A percentile compares a stretch with the other conserved stretches of the same genome.
phyloP scores from a whole-genome alignment of 2,888 invertebrate genomes.

The Amblyteles armatorius region DNA sequence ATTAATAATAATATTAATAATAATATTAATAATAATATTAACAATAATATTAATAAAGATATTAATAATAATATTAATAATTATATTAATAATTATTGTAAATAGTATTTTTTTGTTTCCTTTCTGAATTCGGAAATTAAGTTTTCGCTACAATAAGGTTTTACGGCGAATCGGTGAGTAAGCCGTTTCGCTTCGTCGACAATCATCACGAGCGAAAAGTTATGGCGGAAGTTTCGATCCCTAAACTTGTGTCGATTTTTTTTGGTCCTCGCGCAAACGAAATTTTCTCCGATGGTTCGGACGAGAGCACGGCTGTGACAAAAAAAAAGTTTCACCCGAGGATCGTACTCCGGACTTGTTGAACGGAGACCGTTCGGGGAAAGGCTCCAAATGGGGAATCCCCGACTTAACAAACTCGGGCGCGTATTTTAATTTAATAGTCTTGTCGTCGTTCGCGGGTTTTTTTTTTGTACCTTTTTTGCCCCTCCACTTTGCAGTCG shows the following conservation, averaged over 20 bases:
- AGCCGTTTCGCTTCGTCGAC: background rate
- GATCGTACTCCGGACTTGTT: constrained; percentile 46
- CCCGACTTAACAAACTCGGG: constrained; percentile 39
- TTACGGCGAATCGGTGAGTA: too few relatives aligned
- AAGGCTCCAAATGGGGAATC: constrained; percentile 13
- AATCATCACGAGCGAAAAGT: constrained; percentile 26
- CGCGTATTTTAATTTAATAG: constrained; percentile 57
- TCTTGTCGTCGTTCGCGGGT: constrained; percentile 32
- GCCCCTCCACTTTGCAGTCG: constrained; percentile 5
- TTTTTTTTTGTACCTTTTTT: background rate
- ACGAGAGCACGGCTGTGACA: background rate
- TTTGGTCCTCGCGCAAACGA: constrained; percentile 21
- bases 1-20: too few relatives aligned
- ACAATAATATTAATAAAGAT: too few relatives aligned
- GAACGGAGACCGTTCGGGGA: constrained; percentile 26
- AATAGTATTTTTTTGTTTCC: too few relatives aligned
- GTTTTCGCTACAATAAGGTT: too few relatives aligned
- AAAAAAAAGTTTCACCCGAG: constrained; percentile 18
- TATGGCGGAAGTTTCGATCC: background rate
- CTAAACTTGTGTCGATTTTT: constrained; percentile 30
- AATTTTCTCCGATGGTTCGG: constrained; percentile 12
- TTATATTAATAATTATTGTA: too few relatives aligned
- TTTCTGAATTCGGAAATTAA: too few relatives aligned
- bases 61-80: too few relatives aligned
- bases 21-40: too few relatives aligned